Base-by-base conservation (phyloP, 2,888 invertebrate species). In the Sesamia inferens region DNA sequence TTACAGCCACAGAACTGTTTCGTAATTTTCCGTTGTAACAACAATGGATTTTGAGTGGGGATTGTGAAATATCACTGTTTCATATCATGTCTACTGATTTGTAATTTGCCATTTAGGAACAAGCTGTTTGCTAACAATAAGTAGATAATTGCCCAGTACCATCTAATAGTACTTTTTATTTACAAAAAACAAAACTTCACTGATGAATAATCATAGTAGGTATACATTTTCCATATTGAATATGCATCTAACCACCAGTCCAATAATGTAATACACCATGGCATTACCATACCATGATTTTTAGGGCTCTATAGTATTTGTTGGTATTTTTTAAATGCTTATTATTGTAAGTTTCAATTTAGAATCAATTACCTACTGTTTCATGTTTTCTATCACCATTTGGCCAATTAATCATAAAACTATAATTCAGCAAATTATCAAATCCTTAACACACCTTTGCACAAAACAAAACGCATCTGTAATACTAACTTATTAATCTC, bases 21-120 rank as follows among this genome's bases (percentile, higher is more conserved):
- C 72, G 76, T 72, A 86, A 83, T 81, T 77, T 71, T 76, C 47
- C 68, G 59, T 57, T 74, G 51, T 72, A 72, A 79, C 78, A 81
- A 84, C 78, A 81, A 84, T 72, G 62, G 71, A 54, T 24, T 70
- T n/a, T 31, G 67, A 61, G 64, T 64, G 22, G 24, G n/a, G 22
- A 72, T 84, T 83, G 68, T 63, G 81, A 82, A 80, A 84, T 76
- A 42, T 42, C 42, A 13, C 39, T 76, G 65, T 65, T 64, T 74
- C 64, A 42, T 58, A 19, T 66, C 48, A 57, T 64, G 69, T 44
- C n/a, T 61, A 13, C 42, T 69, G 58, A 22, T 58, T 51, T 58
- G 10, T 22, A 69, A 58, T 68, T 66, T 63, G 48, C 42, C 14
- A 39, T 68, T 39, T 44, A 61, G 0, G 39, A 48, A 54, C 73